These are phyloP conservation scores for Aromia moschata DNA, from an alignment of 2,888 invertebrate genomes.

Conservation along the genomic window DNA sequence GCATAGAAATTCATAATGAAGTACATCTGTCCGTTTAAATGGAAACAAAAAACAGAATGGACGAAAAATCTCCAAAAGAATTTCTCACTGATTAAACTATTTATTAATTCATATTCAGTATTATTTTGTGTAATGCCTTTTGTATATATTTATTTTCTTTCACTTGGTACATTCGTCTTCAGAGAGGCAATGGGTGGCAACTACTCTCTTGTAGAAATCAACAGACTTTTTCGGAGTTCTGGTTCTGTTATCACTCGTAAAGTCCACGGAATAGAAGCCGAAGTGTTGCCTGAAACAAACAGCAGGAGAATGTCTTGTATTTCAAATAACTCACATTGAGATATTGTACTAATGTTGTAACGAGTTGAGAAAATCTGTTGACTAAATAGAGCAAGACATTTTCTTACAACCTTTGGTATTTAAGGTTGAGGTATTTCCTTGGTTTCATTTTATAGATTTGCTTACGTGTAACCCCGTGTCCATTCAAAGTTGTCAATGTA, in stretches of 20 bases:
- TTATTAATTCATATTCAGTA: not conserved
- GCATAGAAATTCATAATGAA: not conserved
- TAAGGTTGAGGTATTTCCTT: no score
- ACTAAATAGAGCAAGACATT: not conserved
- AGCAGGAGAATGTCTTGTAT: no score
- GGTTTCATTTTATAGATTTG: no score
- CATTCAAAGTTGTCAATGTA: slow-evolving; percentile 61
- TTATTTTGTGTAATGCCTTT: not conserved
- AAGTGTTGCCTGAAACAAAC: slow-evolving; percentile 67
- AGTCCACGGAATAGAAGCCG: slow-evolving; percentile 74
- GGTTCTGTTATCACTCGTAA: slow-evolving; percentile 65
- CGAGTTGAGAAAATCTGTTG: not conserved
- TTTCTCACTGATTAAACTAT: not conserved
- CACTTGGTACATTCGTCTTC: not conserved
- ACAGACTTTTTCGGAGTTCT: slow-evolving; percentile 72
- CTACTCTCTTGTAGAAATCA: slow-evolving; percentile 64
- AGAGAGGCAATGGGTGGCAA: slow-evolving; percentile 49
- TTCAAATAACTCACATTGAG: no score
- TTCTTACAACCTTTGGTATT: slow-evolving; percentile 60
- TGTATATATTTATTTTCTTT: no score
- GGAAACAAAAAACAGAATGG: not conserved
- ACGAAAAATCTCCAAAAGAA: not conserved
- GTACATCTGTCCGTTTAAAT: not conserved
- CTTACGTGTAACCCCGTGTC: slow-evolving; percentile 62
- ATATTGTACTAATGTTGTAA: not conserved